Evolutionary conservation across 1,140 invertebrate genomes (phyloP), one percentile per base, ranked within the genome.

Genomic region (Achroia grisella): DNA sequence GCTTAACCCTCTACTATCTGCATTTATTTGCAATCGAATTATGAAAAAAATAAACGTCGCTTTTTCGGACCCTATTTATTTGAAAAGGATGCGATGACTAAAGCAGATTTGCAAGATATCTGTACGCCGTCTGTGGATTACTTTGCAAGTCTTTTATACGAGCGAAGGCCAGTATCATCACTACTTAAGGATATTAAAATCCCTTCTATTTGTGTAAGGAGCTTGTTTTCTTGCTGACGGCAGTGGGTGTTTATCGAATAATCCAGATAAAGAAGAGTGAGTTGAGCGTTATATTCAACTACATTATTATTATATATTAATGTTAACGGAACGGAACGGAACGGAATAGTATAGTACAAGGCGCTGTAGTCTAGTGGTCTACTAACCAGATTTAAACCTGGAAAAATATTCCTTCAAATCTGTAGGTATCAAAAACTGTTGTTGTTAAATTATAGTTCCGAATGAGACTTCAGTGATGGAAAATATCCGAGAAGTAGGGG

Each of bases 161-260:
- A 69, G 51, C 62, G 71, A 62, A 72, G 69, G 71, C 63, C 71
- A 67, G 76, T 84, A 84, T 82, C 76, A 84, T 81, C 80, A 82
- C 80, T 84, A 82, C 80, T 84, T 84, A 84, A 77, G 76, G 75
- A 82, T 84, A 84, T 84, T 84, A 84, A 82, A 84, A 80, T 79
- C 78, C 76, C 71, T 78, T 71, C 67, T 79, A 77, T 79, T 72
- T 73, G 69, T 78, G 71, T 80, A 80, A 77, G 76, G 40, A 74
- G 74, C 78, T 81, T 84, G 80, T 84, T 84, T 82, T 79, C 67
- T 68, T 57, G 67, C 72, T 72, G 67, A 77, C 68, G 64, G 51
- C 44, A 49, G 35, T 37, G 52, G 56, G 11, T 55, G 59, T 76
- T 77, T 78, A 78, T 75, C 61, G 60, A 71, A 64, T 72, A 71